phyloP scores from a whole-genome alignment of 2,113 vertebrate species.

The Odocoileus hemionus region DNA sequence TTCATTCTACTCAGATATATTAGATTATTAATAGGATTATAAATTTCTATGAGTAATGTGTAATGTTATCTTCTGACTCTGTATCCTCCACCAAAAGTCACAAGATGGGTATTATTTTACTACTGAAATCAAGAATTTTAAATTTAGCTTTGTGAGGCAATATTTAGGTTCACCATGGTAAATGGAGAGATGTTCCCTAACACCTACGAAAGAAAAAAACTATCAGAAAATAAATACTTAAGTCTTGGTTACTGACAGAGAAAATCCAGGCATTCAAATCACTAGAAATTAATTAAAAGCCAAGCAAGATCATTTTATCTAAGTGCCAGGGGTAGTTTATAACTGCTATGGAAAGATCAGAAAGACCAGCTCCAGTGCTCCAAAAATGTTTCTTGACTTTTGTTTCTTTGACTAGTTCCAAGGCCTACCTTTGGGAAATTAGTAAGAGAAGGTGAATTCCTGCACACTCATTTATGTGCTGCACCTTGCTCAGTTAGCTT shows the following conservation, averaged over 20 bases:
- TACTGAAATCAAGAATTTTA: conserved; percentile 25
- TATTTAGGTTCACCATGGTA: conserved; percentile 6
- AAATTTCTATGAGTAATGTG: background rate
- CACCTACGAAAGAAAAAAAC: background rate
- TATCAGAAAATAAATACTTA: conserved; percentile 1
- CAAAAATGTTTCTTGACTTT: conserved; percentile 12
- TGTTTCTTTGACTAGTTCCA: conserved; percentile 16
- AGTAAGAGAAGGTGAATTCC: conserved; percentile 26
- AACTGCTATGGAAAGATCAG: background rate
- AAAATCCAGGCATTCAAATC: background rate
- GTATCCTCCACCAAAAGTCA: background rate
- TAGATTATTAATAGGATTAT: conserved; percentile 10
- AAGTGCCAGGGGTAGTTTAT: background rate
- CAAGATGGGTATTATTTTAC: background rate
- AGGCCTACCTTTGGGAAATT: background rate
- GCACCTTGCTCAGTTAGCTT: background rate
- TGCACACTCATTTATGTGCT: background rate
- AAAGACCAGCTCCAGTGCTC: background rate
- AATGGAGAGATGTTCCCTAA: background rate
- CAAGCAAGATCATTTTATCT: background rate
- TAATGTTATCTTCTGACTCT: conserved; percentile 1
- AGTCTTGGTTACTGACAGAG: background rate
- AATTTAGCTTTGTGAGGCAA: conserved; percentile 7
- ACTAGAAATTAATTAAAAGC: background rate
- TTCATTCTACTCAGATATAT: conserved; percentile 24